phyloP scores from a whole-genome alignment of 2,113 vertebrate genomes.

The Oncorhynchus kisutch region DNA sequence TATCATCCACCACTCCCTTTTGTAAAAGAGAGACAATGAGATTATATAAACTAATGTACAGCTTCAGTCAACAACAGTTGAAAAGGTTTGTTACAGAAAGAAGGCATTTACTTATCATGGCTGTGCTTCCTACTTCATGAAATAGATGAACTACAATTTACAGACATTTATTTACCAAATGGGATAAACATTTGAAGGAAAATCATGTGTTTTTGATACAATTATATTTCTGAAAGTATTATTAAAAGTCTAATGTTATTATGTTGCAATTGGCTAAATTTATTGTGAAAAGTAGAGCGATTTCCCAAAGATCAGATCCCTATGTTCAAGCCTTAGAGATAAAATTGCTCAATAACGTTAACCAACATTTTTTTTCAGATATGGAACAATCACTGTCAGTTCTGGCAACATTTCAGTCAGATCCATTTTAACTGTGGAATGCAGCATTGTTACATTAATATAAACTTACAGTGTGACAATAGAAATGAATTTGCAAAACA shows the following conservation, averaged over 20 bases:
- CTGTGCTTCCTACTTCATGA: slow-evolving; percentile 27
- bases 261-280: background rate
- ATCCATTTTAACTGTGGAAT: slow-evolving; percentile 7
- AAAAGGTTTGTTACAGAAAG: slow-evolving; percentile 8
- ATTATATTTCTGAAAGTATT: slow-evolving; percentile 4
- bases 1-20: slow-evolving; percentile 17
- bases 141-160: background rate
- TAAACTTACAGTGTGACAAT: background rate
- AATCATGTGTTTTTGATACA: slow-evolving; percentile 5
- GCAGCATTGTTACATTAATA: slow-evolving; percentile 1
- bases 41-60: slow-evolving; percentile 27
- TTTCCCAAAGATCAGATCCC: slow-evolving; percentile 22
- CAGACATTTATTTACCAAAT: slow-evolving; percentile 24
- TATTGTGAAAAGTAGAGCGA: background rate
- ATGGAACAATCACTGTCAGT: slow-evolving; percentile 10
- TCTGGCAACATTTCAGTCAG: background rate
- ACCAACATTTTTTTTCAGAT: background rate
- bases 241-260: background rate
- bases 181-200: slow-evolving; percentile 1
- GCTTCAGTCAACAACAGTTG: slow-evolving; percentile 9
- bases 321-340: background rate
- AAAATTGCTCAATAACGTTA: background rate
- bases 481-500: slow-evolving; percentile 2
- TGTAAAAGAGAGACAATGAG: slow-evolving; percentile 24
- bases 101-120: slow-evolving; percentile 38